Evolutionary conservation across 2,888 invertebrate genomes (phyloP).

Genomic region (Hirtodrosophila histrioides): DNA sequence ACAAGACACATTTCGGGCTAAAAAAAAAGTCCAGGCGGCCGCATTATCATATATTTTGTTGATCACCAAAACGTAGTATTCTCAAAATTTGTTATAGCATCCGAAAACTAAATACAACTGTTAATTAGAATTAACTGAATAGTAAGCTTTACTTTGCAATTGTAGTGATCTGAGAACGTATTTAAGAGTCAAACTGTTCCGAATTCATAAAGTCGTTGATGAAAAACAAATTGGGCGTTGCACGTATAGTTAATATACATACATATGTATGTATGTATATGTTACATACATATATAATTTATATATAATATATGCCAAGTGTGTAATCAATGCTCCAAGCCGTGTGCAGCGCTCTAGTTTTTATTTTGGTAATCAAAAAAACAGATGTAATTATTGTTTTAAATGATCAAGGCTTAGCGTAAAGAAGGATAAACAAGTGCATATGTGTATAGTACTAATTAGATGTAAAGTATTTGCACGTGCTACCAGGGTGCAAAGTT

Average conservation of each 20-base stretch:
- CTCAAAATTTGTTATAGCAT: slow-evolving; percentile 14
- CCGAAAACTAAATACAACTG: slow-evolving; percentile 31
- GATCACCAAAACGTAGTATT: slow-evolving; percentile 16
- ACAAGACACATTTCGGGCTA: slow-evolving; percentile 29
- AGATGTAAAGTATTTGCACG: slow-evolving; percentile 53
- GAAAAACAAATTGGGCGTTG: slow-evolving; percentile 17
- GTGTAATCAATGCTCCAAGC: slow-evolving; percentile 12
- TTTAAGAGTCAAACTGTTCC: slow-evolving; percentile 39
- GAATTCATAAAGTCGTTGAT: slow-evolving; percentile 21
- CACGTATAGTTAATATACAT: slow-evolving; percentile 16
- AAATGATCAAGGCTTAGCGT: slow-evolving; percentile 37
- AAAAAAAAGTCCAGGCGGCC: slow-evolving; percentile 14
- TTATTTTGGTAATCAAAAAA: slow-evolving; percentile 38
- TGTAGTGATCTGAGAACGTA: slow-evolving; percentile 64
- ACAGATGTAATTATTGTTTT: slow-evolving; percentile 25
- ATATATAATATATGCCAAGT: slow-evolving; percentile 7
- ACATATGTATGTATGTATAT: not conserved
- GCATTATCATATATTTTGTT: slow-evolving; percentile 23
- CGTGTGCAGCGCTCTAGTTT: slow-evolving; percentile 20
- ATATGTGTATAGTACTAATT: slow-evolving; percentile 61
- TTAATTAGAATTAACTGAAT: slow-evolving; percentile 51
- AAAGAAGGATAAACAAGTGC: slow-evolving; percentile 38
- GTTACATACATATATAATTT: too few species aligned
- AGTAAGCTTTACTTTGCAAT: slow-evolving; percentile 77
- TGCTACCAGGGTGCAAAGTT: slow-evolving; percentile 43